phyloP scores from a whole-genome alignment of 2,797 vertebrate species.

The Rallus crepitans region DNA sequence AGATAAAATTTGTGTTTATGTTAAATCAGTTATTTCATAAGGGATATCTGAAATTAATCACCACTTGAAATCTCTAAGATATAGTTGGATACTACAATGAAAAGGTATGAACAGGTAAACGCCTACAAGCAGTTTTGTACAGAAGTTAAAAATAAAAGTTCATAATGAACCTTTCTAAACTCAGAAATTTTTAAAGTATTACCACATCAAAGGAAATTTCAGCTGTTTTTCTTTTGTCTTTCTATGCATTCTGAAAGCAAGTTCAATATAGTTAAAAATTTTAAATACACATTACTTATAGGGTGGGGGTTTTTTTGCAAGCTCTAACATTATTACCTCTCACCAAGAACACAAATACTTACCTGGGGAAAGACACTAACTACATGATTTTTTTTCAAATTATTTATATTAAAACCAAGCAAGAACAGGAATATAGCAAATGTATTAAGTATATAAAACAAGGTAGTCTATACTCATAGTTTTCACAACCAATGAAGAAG shows the following conservation, averaged over 20 bases:
- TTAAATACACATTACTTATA: not conserved
- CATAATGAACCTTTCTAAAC: not conserved
- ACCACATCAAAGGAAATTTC: not conserved
- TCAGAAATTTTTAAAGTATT: not conserved
- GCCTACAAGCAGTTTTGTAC: not conserved
- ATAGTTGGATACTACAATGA: not conserved
- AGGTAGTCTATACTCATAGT: not conserved
- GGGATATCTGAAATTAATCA: not conserved
- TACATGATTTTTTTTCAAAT: not conserved
- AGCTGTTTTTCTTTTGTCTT: not conserved
- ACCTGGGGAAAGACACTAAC: not conserved
- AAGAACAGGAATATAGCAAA: not conserved
- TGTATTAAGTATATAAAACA: not conserved
- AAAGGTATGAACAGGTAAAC: not conserved
- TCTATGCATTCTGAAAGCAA: not conserved
- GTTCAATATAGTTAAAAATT: not conserved
- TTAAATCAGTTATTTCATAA: not conserved
- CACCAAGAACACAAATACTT: not conserved
- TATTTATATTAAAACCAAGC: not conserved
- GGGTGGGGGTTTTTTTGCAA: not conserved
- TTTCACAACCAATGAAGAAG: not conserved
- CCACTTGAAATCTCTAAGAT: not conserved
- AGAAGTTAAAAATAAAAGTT: not conserved
- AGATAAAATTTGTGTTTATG: not conserved
- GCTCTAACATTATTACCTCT: not conserved